A percentile compares a stretch with the other conserved stretches of the same genome.
Conservation (phyloP, 2,888 invertebrate genomes). For the Ceraclea dissimilis region DNA sequence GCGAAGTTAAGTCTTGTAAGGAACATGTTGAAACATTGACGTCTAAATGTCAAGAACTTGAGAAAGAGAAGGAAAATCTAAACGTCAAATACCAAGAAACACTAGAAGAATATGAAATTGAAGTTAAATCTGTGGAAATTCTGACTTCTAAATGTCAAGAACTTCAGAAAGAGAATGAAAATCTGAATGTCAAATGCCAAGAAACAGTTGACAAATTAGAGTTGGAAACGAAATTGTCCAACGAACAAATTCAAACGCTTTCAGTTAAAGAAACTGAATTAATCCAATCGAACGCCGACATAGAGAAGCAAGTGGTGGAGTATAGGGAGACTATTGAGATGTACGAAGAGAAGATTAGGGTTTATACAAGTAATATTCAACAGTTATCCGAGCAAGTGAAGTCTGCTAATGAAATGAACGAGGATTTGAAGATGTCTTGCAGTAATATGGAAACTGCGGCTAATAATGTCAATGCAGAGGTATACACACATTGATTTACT, state of each 20-base stretch:
- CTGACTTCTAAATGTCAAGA: no score
- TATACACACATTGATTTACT: not conserved
- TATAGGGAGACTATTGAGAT: not conserved
- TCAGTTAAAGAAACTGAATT: conserved; percentile 3
- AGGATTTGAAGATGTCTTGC: not conserved
- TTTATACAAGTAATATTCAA: not conserved
- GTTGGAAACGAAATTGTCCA: not conserved
- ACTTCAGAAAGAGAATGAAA: not conserved
- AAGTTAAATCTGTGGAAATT: not conserved
- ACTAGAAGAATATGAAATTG: no score
- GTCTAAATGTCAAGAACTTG: conserved; percentile 1
- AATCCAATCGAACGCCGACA: not conserved
- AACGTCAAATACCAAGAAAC: not conserved
- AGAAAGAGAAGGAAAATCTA: conserved; percentile 19
- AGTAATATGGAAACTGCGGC: not conserved
- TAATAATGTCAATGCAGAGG: not conserved
- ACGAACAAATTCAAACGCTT: conserved; percentile 1
- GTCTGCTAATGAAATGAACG: not conserved
- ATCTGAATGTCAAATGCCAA: not conserved
- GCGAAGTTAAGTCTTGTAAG: not conserved
- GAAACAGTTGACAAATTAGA: conserved; percentile 7
- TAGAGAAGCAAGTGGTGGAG: not conserved
- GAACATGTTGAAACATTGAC: not conserved
- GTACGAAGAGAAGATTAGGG: not conserved
- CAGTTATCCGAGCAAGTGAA: not conserved